phyloP scores from a whole-genome alignment of 92 coral and sea anemone genomes.

The Bergia puertoricense region DNA sequence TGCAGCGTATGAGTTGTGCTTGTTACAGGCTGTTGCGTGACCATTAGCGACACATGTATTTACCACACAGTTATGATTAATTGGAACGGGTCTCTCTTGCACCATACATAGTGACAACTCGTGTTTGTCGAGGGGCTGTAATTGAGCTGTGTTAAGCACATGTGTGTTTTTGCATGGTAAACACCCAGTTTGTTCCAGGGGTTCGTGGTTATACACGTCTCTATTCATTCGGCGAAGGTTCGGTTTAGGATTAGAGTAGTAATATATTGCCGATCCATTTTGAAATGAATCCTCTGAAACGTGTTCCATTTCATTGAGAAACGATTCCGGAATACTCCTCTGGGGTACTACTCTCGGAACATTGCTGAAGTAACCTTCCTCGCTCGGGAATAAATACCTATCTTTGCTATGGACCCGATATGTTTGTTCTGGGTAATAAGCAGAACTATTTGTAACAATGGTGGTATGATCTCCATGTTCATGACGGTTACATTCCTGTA shows the following conservation, averaged over 20 bases:
- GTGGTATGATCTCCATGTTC: neutral
- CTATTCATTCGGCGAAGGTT: neutral
- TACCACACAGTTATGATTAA: neutral
- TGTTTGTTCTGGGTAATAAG: neutral
- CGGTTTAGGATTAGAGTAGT: neutral
- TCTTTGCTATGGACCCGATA: neutral
- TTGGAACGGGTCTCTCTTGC: neutral
- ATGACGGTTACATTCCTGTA: neutral
- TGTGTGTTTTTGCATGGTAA: neutral
- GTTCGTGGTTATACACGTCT: neutral
- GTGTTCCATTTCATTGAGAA: neutral
- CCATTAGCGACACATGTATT: neutral
- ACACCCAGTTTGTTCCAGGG: neutral
- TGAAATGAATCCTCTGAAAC: neutral
- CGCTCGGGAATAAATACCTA: neutral
- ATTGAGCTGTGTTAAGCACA: neutral
- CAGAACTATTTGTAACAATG: neutral
- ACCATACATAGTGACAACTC: neutral
- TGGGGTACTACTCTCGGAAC: neutral
- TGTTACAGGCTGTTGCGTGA: neutral
- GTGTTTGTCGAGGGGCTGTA: neutral
- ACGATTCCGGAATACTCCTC: neutral
- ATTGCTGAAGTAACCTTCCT: neutral
- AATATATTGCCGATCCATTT: neutral
- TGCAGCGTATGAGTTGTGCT: neutral